Percentiles rank a stretch among this genome's conserved stretches.
Conservation (phyloP, 2,113 vertebrate species). For the Agapornis roseicollis region DNA sequence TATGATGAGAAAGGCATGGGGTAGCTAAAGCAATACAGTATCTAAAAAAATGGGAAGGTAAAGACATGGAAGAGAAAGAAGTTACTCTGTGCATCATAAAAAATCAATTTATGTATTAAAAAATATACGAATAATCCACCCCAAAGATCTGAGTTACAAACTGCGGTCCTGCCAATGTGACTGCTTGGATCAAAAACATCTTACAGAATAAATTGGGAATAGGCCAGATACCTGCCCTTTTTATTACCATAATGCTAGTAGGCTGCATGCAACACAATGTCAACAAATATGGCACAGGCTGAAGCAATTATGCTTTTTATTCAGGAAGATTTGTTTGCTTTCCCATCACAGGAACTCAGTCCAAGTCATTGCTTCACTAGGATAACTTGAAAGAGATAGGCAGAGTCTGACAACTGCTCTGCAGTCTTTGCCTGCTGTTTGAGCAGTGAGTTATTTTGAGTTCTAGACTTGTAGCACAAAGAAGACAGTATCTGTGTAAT, state of each 20-base stretch:
- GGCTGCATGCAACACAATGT: background rate
- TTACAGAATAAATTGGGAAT: background rate
- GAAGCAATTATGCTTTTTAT: background rate
- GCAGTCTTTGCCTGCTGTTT: background rate
- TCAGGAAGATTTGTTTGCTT: background rate
- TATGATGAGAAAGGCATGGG: background rate
- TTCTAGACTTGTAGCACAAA: background rate
- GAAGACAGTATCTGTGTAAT: rapidly evolving
- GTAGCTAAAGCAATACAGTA: background rate
- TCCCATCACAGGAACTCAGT: background rate
- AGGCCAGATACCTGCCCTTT: background rate
- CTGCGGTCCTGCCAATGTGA: background rate
- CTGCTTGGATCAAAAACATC: background rate
- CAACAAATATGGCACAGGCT: background rate
- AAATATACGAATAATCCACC: background rate
- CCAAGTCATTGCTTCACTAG: background rate
- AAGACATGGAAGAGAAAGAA: background rate
- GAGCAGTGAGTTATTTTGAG: background rate
- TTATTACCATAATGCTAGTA: background rate
- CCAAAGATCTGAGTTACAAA: background rate
- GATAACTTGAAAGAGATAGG: background rate
- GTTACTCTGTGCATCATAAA: background rate
- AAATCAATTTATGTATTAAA: background rate
- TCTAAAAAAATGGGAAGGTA: background rate
- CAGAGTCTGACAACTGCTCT: background rate